Evolutionary conservation across 92 coral and sea anemone genomes (phyloP), one percentile per base, ranked within the genome.

Genomic region (Epizoanthus illoricatus): DNA sequence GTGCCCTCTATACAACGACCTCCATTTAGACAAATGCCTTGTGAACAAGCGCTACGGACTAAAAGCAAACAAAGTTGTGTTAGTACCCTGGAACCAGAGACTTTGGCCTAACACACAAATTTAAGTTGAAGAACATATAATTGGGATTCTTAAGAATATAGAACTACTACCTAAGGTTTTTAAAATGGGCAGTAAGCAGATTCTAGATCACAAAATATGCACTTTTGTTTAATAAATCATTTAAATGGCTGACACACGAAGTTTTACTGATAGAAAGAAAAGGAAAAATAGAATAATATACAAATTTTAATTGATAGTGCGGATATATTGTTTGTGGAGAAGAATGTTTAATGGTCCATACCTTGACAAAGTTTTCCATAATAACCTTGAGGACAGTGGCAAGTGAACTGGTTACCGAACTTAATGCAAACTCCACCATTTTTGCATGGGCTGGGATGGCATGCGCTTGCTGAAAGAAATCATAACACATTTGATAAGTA

Each of bases 391-490:
- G 92, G 90, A 85, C 99, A 97, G 84, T 88, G 98, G 68, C 99
- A 97, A 54, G 88, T 72, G 79, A 86, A 74, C 20, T 94, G 89
- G 81, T 83, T 91, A 72, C 93, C 92, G 65, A 90, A 92, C 73
- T 86, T 86, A 43, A 93, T 86, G 80, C 99, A 97, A 43, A 80
- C 85, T 54, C 98, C 99, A 45, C 84, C 92, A 86, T 94, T 97
- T 9, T 83, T 71, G 85, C 99, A 97, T 41, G 99, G 98, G 65
- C 86, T 91, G 6, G 99, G 99, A 65, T 91, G 94, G 82, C 99
- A 96, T 67, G 95, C 91, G 84, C 90, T 89, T 21, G 91, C 97
- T 93, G 75, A 60, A 73, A 79, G 57, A 81, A 65, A 62, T 23
- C 55, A 71, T 55, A 39, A 56, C 62, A 15, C 45, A 54, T 73